Conservation (phyloP, 2,113 vertebrate species). For the Cyphomyrus discorhynchus region DNA sequence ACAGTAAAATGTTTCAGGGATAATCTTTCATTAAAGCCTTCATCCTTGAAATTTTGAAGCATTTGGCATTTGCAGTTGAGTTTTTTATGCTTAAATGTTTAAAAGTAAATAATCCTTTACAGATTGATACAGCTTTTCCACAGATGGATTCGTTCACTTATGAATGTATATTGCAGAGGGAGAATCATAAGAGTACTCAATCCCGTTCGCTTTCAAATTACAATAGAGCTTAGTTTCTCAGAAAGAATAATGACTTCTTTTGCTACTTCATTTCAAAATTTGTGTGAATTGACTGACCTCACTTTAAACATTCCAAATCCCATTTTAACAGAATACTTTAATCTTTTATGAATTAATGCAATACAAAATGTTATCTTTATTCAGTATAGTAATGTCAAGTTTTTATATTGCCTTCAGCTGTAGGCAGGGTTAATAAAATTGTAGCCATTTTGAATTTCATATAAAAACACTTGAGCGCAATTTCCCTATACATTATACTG, state of each 20-base stretch:
- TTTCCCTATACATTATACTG: not conserved
- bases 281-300: not conserved
- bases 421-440: constrained; percentile 5
- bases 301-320: not conserved
- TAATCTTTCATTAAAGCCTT: not conserved
- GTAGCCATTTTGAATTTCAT: not conserved
- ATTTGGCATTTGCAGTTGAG: not conserved
- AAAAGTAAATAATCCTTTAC: constrained; percentile 2
- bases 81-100: not conserved
- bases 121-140: not conserved
- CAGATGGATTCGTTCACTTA: not conserved
- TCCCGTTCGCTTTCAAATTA: not conserved
- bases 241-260: not conserved
- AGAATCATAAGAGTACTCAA: not conserved
- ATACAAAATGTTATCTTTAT: not conserved
- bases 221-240: not conserved
- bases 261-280: not conserved
- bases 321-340: not conserved
- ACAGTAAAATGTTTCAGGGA: not conserved
- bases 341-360: not conserved
- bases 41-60: not conserved
- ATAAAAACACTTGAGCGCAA: not conserved
- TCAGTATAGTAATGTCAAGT: not conserved
- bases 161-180: not conserved
- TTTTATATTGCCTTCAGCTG: not conserved